A percentile compares a stretch with the other conserved stretches of the same genome.
phyloP scores from a whole-genome alignment of 2,113 vertebrate species.

The Xyrauchen texanus region DNA sequence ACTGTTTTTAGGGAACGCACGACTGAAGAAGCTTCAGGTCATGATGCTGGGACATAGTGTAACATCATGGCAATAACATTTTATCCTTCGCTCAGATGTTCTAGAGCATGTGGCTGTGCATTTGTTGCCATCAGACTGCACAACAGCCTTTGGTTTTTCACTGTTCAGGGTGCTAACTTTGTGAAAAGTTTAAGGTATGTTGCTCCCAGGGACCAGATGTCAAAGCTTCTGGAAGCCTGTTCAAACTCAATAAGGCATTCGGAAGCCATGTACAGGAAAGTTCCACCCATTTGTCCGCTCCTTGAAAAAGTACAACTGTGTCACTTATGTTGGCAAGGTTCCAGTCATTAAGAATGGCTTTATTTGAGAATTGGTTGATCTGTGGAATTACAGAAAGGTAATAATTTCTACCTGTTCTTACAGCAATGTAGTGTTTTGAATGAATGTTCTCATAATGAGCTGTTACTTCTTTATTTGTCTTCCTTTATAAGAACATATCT shows the following conservation, averaged over 20 bases:
- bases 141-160: background rate
- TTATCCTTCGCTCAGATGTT: background rate
- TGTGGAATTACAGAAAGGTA: background rate
- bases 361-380: background rate
- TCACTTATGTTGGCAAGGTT: background rate
- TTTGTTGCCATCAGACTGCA: background rate
- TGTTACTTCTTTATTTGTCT: background rate
- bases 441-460: background rate
- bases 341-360: background rate
- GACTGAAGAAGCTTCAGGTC: slow-evolving; percentile 1
- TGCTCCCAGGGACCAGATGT: slow-evolving; percentile 15
- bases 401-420: no score
- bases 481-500: background rate
- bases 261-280: slow-evolving; percentile 8
- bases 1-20: background rate
- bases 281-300: slow-evolving; percentile 12
- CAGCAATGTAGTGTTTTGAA: background rate
- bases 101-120: background rate
- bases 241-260: background rate
- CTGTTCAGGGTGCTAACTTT: background rate
- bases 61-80: background rate
- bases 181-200: slow-evolving; percentile 27
- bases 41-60: background rate
- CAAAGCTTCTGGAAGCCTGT: background rate
- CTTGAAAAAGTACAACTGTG: background rate